Evolutionary conservation across 37 sponge, comb jelly and placozoan species (phyloP).

Genomic region (Hormiphora californensis): DNA sequence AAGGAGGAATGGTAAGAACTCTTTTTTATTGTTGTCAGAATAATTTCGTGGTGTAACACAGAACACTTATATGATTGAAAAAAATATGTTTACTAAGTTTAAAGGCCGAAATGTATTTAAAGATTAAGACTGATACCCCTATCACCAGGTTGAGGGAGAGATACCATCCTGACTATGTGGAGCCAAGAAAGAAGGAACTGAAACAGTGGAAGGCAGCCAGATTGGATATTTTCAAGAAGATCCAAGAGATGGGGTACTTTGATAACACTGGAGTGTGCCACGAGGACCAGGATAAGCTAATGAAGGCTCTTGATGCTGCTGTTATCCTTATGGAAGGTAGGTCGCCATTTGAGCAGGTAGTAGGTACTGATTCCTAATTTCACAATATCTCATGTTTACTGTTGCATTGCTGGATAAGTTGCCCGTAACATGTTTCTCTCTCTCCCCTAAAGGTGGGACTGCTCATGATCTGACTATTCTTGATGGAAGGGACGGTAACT

Average conservation of each 20-base stretch:
- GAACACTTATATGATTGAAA: too few species aligned
- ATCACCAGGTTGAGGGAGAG: constrained; percentile 55
- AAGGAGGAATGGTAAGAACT: constrained; percentile 91
- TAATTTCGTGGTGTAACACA: too few species aligned
- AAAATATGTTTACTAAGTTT: too few species aligned
- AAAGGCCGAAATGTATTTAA: too few species aligned
- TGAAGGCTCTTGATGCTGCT: constrained; percentile 57
- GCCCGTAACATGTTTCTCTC: too few species aligned
- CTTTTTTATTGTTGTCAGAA: too few species aligned
- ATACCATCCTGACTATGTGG: constrained; percentile 50
- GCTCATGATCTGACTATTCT: constrained; percentile 63
- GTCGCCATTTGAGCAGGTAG: neutral
- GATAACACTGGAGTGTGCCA: constrained; percentile 16
- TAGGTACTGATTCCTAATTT: too few species aligned
- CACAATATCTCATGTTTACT: too few species aligned
- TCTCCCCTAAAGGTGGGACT: constrained; percentile 76
- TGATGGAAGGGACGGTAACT: constrained; percentile 51
- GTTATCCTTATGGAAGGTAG: constrained; percentile 56
- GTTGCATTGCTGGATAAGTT: too few species aligned
- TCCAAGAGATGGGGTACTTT: constrained; percentile 54
- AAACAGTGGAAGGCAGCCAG: constrained; percentile 38
- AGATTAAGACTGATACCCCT: too few species aligned
- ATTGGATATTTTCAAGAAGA: neutral
- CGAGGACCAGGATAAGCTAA: constrained; percentile 50
- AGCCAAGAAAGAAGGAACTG: constrained; percentile 34